Conservation (phyloP, 2,888 invertebrate genomes). For the Chouioia cunea region DNA sequence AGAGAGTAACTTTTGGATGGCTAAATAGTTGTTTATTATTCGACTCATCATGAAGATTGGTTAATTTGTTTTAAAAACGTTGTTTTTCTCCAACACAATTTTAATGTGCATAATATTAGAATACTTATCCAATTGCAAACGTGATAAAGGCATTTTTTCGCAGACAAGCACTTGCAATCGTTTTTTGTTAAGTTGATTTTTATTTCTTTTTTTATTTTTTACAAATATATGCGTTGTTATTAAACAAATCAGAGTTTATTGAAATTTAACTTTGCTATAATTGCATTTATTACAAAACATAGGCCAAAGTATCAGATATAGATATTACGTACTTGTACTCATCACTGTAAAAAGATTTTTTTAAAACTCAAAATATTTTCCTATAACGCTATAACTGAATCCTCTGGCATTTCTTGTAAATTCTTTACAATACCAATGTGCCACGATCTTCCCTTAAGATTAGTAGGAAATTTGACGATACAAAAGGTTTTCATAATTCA, state of each 20-base stretch:
- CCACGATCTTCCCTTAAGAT: constrained; percentile 24
- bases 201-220: constrained; percentile 21
- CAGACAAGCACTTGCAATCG: constrained; percentile 29
- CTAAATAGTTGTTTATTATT: neutral
- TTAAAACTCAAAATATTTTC: constrained; percentile 29
- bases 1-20: neutral
- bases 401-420: constrained; percentile 41
- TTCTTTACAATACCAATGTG: constrained; percentile 30
- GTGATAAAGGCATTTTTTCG: constrained; percentile 21
- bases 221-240: constrained; percentile 26
- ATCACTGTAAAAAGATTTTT: constrained; percentile 32
- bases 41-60: neutral
- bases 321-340: constrained; percentile 31
- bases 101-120: constrained; percentile 5
- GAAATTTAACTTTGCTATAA: constrained; percentile 28
- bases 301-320: constrained; percentile 41
- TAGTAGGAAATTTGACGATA: constrained; percentile 31
- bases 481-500: neutral
- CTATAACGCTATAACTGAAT: constrained; percentile 34
- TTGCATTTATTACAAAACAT: constrained; percentile 28
- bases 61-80: too few species aligned
- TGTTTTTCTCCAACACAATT: too few species aligned
- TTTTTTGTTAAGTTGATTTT: constrained; percentile 1
- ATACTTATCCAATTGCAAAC: constrained; percentile 1
- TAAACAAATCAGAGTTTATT: constrained; percentile 20